phyloP scores from a whole-genome alignment of 2,888 invertebrate genomes.

The Parasteatoda lunata region DNA sequence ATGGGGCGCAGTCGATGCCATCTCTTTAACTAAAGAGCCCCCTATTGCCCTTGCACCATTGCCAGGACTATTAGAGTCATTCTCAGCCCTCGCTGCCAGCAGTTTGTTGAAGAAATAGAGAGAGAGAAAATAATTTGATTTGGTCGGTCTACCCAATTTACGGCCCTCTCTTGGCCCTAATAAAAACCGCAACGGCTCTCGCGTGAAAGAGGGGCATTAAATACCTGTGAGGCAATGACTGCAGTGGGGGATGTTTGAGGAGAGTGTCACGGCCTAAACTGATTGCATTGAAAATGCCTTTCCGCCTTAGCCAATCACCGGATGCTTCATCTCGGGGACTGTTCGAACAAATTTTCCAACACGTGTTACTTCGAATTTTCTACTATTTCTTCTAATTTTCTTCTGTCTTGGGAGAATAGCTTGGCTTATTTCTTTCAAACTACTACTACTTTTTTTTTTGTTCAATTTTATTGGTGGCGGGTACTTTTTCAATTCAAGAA shows the following conservation, averaged over 20 bases:
- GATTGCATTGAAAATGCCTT: conserved; percentile 52
- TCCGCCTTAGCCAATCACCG: conserved; percentile 38
- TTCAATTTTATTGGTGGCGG: neutral
- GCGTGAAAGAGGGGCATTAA: conserved; percentile 60
- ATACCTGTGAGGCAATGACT: conserved; percentile 37
- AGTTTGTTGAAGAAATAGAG: conserved; percentile 7
- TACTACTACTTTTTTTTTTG: neutral
- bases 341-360: conserved; percentile 60
- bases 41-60: conserved; percentile 48
- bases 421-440: conserved; percentile 19
- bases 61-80: conserved; percentile 62
- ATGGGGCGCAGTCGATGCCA: conserved; percentile 24
- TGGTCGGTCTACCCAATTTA: conserved; percentile 64
- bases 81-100: conserved; percentile 18
- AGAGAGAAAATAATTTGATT: conserved; percentile 65
- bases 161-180: conserved; percentile 57
- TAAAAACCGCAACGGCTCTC: conserved; percentile 66
- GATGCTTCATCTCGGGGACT: conserved; percentile 32
- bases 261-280: conserved; percentile 63
- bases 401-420: conserved; percentile 8
- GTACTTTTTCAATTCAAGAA: too few species aligned
- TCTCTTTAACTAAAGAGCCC: conserved; percentile 22
- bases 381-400: conserved; percentile 52
- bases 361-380: conserved; percentile 60
- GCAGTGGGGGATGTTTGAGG: conserved; percentile 32